Evolutionary conservation across 2,113 vertebrate species (phyloP).

Genomic region (Fulmarus glacialis): DNA sequence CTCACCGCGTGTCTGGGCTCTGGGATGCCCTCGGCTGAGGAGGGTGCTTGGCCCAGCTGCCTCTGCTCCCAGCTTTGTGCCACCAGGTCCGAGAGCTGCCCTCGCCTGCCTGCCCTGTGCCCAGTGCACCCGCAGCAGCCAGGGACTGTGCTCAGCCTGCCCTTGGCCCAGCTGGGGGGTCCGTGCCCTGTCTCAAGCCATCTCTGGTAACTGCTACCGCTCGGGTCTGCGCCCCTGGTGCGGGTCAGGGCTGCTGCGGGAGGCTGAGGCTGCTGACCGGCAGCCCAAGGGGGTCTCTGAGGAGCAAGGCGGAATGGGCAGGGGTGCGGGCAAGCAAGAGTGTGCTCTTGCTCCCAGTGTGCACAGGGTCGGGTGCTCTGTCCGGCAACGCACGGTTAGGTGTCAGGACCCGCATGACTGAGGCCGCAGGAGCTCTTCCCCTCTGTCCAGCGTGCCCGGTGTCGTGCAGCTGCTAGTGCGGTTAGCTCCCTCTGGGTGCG

Average conservation of each 20-base stretch:
- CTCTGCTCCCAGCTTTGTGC: not conserved
- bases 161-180: not conserved
- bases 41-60: not conserved
- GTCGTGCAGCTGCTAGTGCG: not conserved
- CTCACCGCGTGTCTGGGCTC: too few species aligned
- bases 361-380: not conserved
- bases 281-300: not conserved
- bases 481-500: not conserved
- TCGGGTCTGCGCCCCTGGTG: accelerated
- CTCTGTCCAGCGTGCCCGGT: not conserved
- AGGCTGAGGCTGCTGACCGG: not conserved
- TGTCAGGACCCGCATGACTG: accelerated
- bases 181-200: accelerated
- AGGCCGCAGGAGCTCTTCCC: not conserved
- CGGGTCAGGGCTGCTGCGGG: not conserved
- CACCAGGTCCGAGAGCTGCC: accelerated
- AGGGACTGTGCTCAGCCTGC: not conserved
- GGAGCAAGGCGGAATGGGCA: not conserved
- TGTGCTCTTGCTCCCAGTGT: not conserved
- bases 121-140: accelerated
- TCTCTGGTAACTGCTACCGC: not conserved
- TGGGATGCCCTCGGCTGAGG: not conserved
- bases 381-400: not conserved
- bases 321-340: not conserved
- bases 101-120: not conserved